Conservation (phyloP, 2,797 vertebrate species). For the Scolopax rusticola region DNA sequence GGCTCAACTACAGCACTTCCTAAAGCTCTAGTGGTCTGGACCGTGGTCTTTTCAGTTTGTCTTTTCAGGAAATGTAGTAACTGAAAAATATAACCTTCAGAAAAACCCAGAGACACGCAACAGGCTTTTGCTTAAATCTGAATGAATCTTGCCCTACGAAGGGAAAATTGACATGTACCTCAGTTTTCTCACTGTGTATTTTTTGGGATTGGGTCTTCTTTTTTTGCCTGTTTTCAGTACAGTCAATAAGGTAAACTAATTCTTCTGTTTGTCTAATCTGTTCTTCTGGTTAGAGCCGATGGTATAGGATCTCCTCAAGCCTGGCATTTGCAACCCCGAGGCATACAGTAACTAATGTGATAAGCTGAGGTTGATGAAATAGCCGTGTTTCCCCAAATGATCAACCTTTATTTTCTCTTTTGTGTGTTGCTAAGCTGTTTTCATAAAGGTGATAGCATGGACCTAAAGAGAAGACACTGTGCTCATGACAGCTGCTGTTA, state of each 20-base stretch:
- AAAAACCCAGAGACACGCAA: neutral
- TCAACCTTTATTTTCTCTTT: neutral
- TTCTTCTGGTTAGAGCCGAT: neutral
- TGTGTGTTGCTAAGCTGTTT: neutral
- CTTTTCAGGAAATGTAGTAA: conserved; percentile 12
- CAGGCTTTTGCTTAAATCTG: neutral
- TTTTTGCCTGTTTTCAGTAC: neutral
- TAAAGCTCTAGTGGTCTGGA: neutral
- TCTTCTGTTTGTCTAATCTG: neutral
- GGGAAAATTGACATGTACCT: neutral
- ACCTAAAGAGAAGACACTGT: neutral
- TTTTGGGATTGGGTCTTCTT: neutral
- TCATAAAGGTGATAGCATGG: neutral
- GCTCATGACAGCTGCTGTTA: neutral
- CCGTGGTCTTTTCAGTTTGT: neutral
- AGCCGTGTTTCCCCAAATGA: neutral
- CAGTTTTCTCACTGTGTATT: neutral
- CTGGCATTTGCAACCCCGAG: neutral
- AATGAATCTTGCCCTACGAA: neutral
- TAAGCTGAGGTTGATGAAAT: neutral
- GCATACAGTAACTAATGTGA: neutral
- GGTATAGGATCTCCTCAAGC: neutral
- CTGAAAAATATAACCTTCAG: neutral
- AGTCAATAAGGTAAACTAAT: neutral
- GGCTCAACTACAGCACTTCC: neutral